Percentiles rank a stretch among this genome's conserved stretches.
Conservation (phyloP, 2,888 invertebrate genomes). For the Laothoe populi region DNA sequence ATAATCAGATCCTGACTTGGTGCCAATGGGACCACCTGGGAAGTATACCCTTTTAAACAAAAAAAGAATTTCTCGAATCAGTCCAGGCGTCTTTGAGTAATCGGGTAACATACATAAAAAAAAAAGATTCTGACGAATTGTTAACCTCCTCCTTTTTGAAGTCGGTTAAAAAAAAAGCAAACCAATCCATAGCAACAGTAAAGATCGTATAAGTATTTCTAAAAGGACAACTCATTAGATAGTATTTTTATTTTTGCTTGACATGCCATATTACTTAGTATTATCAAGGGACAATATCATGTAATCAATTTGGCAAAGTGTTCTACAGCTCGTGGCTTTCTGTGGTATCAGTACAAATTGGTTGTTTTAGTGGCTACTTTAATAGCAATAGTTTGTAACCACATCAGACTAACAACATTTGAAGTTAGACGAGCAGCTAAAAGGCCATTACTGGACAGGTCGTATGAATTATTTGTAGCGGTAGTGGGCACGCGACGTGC, state of each 20-base stretch:
- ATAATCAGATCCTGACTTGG: no score
- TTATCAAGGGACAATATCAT: slow-evolving; percentile 20
- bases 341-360: slow-evolving; percentile 34
- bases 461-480: slow-evolving; percentile 80
- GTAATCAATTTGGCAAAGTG: slow-evolving; percentile 20
- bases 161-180: no score
- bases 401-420: slow-evolving; percentile 71
- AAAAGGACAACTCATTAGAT: background rate
- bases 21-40: no score
- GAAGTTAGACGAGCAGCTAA: slow-evolving; percentile 77
- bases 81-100: no score
- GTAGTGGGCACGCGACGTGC: slow-evolving; percentile 64
- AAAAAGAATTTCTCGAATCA: no score
- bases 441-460: slow-evolving; percentile 78
- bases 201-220: background rate
- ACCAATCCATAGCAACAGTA: background rate
- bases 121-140: no score
- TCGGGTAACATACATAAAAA: no score
- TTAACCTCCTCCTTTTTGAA: no score
- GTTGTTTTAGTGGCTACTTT: slow-evolving; percentile 65
- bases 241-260: background rate
- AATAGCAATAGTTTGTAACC: slow-evolving; percentile 67
- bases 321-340: slow-evolving; percentile 12
- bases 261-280: slow-evolving; percentile 20
- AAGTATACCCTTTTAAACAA: no score